Evolutionary conservation across 1,140 invertebrate species (phyloP), one percentile per base, ranked within the genome.

Genomic region (Dufourea novaeangliae): DNA sequence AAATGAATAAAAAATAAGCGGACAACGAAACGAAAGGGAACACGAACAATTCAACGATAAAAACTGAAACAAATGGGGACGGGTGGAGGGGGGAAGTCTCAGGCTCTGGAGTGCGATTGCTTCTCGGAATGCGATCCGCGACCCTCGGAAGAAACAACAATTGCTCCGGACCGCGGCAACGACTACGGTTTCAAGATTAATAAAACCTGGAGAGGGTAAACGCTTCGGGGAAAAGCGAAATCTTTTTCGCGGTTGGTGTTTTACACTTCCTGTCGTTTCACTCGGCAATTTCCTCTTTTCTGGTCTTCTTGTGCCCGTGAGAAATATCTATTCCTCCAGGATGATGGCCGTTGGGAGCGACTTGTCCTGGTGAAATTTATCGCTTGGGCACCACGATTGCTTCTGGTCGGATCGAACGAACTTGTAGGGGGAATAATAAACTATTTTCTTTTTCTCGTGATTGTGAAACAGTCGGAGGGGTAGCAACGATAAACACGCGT

Each of bases 131-230:
- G 67, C 79, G 77, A 84, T 84, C 75, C 69, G 54, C 66, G 54
- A 83, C 77, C 69, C 77, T 76, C 61, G 84, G 41, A 79, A 86
- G 75, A 82, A 84, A 82, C 50, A 70, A 78, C 80, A 77, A 86
- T 85, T 71, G 67, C 63, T 20, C 37, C 69, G 17, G 44, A 27
- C 25, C 20, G 64, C 34, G 34, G 34, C 34, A 8, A 8, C 34
- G 34, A 8, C 34, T 3, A 8, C 34, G 34, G 34, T 6, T 29
- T 81, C 46, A 66, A 32, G 62, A 66, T 70, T 83, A 80, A 84
- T 84, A 79, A 83, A 83, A 79, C n/a, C n/a, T n/a, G n/a, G n/a
- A 37, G n/a, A 8, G 2, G 1, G 64, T 82, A 69, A 79, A 79
- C 20, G 44, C 20, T 29, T 37, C 27, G 54, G 29, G 27, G 66